phyloP scores from a whole-genome alignment of 2,113 vertebrate genomes.

The Macrotus californicus region DNA sequence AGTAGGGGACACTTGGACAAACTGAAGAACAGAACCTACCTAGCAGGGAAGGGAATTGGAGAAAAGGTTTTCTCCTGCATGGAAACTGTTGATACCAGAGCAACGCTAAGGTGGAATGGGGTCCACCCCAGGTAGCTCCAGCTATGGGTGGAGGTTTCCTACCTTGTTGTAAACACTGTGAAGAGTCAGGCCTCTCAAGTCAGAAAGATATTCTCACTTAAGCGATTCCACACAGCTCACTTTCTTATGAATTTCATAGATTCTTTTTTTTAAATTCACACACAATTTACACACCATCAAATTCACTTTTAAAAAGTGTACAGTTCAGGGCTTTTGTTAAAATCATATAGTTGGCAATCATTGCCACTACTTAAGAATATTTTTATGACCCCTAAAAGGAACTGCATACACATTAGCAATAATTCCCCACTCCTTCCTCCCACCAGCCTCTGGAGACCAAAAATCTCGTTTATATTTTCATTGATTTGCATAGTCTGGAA shows the following conservation, averaged over 20 bases:
- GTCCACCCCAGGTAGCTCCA: not conserved
- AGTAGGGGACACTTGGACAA: not conserved
- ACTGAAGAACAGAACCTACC: not conserved
- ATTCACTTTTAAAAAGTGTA: not conserved
- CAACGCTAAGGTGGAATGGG: not conserved
- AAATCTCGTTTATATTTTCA: not conserved
- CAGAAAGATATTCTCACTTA: not conserved
- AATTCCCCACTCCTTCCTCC: not conserved
- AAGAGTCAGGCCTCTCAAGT: not conserved
- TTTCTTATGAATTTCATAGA: not conserved
- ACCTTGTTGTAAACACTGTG: not conserved
- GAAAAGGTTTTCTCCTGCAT: not conserved
- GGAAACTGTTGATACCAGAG: not conserved
- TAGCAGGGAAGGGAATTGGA: not conserved
- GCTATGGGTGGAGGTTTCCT: not conserved
- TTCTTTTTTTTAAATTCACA: not conserved
- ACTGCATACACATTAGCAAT: not conserved
- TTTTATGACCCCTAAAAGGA: not conserved
- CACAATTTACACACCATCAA: not conserved
- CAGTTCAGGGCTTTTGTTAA: not conserved
- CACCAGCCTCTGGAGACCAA: not conserved
- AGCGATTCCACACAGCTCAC: not conserved
- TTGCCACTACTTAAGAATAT: not conserved
- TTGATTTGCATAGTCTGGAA: not conserved
- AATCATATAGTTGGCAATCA: not conserved